Evolutionary conservation across 2,797 vertebrate species (phyloP).

Genomic region (Tenualosa ilisha): DNA sequence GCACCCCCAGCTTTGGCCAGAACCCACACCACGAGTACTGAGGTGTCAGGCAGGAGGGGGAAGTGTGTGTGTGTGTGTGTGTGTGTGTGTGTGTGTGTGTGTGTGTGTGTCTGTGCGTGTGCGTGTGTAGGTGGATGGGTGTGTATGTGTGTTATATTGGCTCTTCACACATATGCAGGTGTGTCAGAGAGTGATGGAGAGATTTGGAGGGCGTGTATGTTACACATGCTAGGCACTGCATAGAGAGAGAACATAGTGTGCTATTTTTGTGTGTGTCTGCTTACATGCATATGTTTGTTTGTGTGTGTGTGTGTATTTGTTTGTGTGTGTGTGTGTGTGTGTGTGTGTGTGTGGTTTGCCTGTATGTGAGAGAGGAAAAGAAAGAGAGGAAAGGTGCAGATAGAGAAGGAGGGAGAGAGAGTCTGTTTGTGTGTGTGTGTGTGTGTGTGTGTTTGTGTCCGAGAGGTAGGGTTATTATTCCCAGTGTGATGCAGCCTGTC

Average conservation of each 20-base stretch:
- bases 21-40: conserved; percentile 11
- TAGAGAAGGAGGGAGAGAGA: neutral
- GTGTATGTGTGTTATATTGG: neutral
- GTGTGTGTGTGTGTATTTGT: neutral
- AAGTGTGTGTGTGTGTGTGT: neutral
- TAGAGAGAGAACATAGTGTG: neutral
- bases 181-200: neutral
- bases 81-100: neutral
- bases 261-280: neutral
- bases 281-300: neutral
- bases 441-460: conserved; percentile 25
- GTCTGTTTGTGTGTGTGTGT: conserved; percentile 4
- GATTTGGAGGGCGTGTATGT: neutral
- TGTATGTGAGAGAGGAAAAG: too few species aligned
- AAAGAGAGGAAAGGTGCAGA: neutral
- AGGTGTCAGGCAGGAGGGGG: neutral
- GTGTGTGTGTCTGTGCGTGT: neutral
- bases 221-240: neutral
- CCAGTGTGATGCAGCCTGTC: conserved; percentile 58
- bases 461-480: conserved; percentile 61
- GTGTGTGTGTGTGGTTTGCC: neutral
- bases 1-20: conserved; percentile 8
- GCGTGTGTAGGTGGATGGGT: neutral
- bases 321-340: neutral
- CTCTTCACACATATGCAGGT: neutral